Conservation (phyloP, 2,113 vertebrate genomes). For the Dendropsophus ebraccatus region DNA sequence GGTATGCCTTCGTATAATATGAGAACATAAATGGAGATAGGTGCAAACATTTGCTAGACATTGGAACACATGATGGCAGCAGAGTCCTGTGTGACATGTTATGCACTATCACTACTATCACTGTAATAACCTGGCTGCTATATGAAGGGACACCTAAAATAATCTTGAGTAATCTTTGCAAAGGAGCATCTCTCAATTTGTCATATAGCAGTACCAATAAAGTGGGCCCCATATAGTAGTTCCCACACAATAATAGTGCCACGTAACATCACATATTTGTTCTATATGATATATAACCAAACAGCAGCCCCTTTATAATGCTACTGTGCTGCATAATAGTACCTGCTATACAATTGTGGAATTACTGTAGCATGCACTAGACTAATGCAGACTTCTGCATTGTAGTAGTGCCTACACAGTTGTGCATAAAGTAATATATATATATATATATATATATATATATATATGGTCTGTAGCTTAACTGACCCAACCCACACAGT, state of each 20-base stretch:
- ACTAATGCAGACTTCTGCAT: not conserved
- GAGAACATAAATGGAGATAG: not conserved
- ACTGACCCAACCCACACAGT: too few species aligned
- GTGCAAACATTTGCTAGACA: not conserved
- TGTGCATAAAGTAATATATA: too few species aligned
- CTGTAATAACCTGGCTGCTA: not conserved
- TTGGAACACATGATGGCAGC: not conserved
- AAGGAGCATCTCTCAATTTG: not conserved
- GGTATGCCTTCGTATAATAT: not conserved
- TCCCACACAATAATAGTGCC: too few species aligned
- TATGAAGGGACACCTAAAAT: not conserved
- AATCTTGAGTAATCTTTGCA: not conserved
- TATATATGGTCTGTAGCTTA: too few species aligned
- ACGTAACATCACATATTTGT: too few species aligned
- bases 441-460: too few species aligned
- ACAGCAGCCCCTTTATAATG: not conserved
- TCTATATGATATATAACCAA: not conserved
- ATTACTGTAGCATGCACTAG: not conserved
- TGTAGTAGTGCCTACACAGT: not conserved
- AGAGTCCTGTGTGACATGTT: not conserved
- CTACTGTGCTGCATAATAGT: not conserved
- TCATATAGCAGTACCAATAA: not conserved
- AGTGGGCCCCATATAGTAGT: not conserved
- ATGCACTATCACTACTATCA: not conserved
- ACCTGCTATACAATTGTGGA: not conserved